Percentiles rank a stretch among this genome's conserved stretches.
phyloP scores from a whole-genome alignment of 2,113 vertebrate genomes.

The Diglossa brunneiventris region DNA sequence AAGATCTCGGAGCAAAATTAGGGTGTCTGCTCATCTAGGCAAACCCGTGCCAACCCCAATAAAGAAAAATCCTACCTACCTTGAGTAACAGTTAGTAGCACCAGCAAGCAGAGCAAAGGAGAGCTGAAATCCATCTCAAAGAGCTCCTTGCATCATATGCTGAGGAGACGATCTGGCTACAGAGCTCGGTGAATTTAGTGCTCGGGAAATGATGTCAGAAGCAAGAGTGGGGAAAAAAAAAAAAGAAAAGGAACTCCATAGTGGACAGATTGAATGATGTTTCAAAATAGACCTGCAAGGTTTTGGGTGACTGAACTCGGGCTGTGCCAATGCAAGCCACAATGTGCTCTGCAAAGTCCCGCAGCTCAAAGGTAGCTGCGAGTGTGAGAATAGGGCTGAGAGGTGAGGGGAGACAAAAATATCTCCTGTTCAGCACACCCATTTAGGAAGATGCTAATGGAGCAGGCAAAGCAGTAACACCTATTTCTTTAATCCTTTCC shows the following conservation, averaged over 20 bases:
- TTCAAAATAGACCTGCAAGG: conserved; percentile 58
- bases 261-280: conserved; percentile 53
- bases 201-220: conserved; percentile 72
- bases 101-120: conserved; percentile 43
- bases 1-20: conserved; percentile 9
- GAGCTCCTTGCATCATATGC: conserved; percentile 51
- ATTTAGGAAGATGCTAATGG: not conserved
- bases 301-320: conserved; percentile 54
- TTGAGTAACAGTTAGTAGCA: conserved; percentile 44
- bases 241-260: conserved; percentile 40
- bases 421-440: not conserved
- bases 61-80: conserved; percentile 65
- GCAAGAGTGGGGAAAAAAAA: not conserved
- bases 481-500: not conserved
- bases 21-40: not conserved
- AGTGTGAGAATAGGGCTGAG: not conserved
- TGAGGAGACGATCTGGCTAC: conserved; percentile 49
- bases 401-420: not conserved
- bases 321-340: not conserved
- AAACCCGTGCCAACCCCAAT: not conserved
- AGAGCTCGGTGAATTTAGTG: conserved; percentile 32
- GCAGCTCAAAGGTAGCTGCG: not conserved
- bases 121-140: conserved; percentile 66
- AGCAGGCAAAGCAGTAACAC: not conserved
- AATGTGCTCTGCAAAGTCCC: not conserved